A percentile compares a stretch with the other conserved stretches of the same genome.
Evolutionary conservation across 2,888 invertebrate genomes (phyloP).

Genomic region (Rotaria sp.): DNA sequence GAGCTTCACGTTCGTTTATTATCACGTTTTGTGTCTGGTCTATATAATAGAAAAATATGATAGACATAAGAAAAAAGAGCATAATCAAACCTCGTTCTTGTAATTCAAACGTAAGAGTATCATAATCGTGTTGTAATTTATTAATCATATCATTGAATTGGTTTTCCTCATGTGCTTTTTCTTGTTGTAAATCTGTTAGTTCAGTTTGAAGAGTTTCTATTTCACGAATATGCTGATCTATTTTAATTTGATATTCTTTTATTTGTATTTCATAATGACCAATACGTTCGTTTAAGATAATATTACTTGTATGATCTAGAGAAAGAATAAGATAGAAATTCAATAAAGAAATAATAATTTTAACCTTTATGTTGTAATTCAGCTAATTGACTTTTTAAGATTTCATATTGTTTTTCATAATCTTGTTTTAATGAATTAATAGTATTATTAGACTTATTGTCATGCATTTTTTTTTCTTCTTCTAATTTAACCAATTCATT

Average conservation of each 20-base stretch:
- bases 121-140: not conserved
- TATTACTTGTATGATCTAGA: not conserved
- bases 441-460: not conserved
- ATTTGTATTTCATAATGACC: not conserved
- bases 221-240: not conserved
- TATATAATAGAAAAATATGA: not conserved
- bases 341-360: not conserved
- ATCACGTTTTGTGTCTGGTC: not conserved
- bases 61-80: not conserved
- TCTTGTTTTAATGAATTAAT: not conserved
- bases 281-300: not conserved
- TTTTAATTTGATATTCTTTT: not conserved
- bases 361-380: not conserved
- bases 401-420: not conserved
- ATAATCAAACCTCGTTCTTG: not conserved
- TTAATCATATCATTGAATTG: not conserved
- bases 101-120: not conserved
- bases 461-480: not conserved
- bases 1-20: not conserved
- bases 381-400: not conserved
- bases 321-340: not conserved
- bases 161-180: not conserved
- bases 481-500: not conserved
- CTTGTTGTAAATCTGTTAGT: not conserved
- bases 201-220: not conserved